Conservation (phyloP, 2,888 invertebrate genomes). For the Diogma glabrata region DNA sequence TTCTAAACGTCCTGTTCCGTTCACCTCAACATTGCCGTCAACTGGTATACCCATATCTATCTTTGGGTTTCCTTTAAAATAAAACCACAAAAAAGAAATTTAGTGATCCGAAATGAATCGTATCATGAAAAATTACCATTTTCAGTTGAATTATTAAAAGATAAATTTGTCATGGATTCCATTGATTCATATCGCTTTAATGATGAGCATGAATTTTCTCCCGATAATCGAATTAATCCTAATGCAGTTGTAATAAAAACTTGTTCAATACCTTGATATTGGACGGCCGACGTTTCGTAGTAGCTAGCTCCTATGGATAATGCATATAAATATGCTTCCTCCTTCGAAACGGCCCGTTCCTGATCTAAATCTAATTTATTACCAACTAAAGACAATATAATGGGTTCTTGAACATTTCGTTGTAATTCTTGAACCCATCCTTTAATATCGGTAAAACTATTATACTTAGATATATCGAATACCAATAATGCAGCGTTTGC, state of each 20-base stretch:
- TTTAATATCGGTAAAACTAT: conserved; percentile 67
- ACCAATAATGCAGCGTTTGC: conserved; percentile 81
- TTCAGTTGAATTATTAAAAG: not conserved
- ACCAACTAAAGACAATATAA: conserved; percentile 71
- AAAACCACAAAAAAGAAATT: too few relatives aligned
- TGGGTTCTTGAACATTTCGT: conserved; percentile 64
- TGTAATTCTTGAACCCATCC: conserved; percentile 74
- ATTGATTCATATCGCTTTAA: conserved; percentile 50
- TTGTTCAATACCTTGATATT: conserved; percentile 63
- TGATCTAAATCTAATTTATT: conserved; percentile 72
- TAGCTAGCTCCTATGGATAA: conserved; percentile 70
- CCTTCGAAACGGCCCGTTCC: conserved; percentile 47
- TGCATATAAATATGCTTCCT: conserved; percentile 67
- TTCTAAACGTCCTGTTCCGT: conserved; percentile 51
- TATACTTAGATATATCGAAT: conserved; percentile 68
- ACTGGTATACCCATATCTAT: conserved; percentile 33
- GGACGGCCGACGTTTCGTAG: conserved; percentile 73
- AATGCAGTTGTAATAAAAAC: conserved; percentile 57
- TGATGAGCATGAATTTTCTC: conserved; percentile 39
- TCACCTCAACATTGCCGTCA: conserved; percentile 45
- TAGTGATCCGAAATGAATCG: too few relatives aligned
- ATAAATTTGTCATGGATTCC: conserved; percentile 31
- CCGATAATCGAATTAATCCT: conserved; percentile 46
- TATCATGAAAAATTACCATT: too few relatives aligned
- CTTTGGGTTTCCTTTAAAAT: conserved; percentile 3